Evolutionary conservation across 2,113 vertebrate species (phyloP).

Genomic region (Microcebus tavaratra): DNA sequence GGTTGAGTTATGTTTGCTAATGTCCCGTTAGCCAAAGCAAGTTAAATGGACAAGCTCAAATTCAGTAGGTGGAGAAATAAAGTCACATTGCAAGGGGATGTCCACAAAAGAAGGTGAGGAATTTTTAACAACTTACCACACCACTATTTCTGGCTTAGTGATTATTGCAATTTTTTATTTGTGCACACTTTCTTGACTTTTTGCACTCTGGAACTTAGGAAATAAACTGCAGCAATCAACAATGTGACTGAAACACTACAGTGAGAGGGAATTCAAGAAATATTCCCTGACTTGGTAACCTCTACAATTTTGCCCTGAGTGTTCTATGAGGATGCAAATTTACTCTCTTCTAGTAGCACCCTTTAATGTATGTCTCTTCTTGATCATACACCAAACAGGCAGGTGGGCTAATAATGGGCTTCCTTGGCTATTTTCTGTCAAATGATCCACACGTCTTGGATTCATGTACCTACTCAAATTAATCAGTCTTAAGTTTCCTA

Average conservation of each 20-base stretch:
- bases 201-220: neutral
- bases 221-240: neutral
- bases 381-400: neutral
- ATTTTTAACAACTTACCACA: neutral
- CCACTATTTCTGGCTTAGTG: neutral
- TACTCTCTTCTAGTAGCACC: neutral
- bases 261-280: neutral
- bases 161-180: neutral
- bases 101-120: neutral
- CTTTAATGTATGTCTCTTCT: neutral
- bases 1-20: neutral
- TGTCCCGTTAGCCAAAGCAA: neutral
- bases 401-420: neutral
- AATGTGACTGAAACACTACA: neutral
- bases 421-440: constrained; percentile 12
- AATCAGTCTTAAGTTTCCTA: constrained; percentile 34
- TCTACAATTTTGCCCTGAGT: neutral
- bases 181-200: neutral
- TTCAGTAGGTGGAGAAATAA: neutral
- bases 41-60: neutral
- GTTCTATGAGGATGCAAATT: neutral
- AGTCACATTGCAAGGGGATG: neutral
- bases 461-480: constrained; percentile 35
- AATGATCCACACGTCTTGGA: neutral
- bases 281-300: neutral